Evolutionary conservation across 2,113 vertebrate species (phyloP).

Genomic region (Aramus guarauna): DNA sequence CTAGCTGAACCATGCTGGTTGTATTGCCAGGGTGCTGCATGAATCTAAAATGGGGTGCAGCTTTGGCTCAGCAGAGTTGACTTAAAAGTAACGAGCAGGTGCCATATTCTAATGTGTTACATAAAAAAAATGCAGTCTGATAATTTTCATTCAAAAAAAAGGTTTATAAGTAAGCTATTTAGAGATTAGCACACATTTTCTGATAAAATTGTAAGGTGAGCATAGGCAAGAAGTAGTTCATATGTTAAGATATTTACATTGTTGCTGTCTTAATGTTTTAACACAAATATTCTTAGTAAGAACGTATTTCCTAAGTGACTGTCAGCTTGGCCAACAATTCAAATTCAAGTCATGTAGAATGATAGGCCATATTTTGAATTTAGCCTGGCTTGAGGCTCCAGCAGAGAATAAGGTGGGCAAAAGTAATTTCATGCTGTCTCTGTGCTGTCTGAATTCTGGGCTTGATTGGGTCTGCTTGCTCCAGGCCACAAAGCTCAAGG

Average conservation of each 20-base stretch:
- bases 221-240: not conserved
- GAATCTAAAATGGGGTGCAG: not conserved
- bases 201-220: not conserved
- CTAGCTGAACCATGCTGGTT: rapidly evolving
- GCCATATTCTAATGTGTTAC: not conserved
- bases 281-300: not conserved
- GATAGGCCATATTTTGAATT: not conserved
- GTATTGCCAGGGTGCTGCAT: not conserved
- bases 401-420: not conserved
- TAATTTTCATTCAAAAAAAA: not conserved
- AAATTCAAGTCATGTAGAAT: not conserved
- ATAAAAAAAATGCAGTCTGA: not conserved
- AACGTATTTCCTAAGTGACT: not conserved
- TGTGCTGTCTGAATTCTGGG: not conserved
- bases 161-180: not conserved
- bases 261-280: not conserved
- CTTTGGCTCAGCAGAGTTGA: not conserved
- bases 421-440: not conserved
- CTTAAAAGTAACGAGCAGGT: not conserved
- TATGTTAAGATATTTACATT: not conserved
- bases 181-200: not conserved
- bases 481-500: not conserved
- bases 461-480: not conserved
- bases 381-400: not conserved
- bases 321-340: not conserved